Evolutionary conservation across 1,140 invertebrate genomes (phyloP), one percentile per base, ranked within the genome.

Genomic region (Sinonovacula constricta): DNA sequence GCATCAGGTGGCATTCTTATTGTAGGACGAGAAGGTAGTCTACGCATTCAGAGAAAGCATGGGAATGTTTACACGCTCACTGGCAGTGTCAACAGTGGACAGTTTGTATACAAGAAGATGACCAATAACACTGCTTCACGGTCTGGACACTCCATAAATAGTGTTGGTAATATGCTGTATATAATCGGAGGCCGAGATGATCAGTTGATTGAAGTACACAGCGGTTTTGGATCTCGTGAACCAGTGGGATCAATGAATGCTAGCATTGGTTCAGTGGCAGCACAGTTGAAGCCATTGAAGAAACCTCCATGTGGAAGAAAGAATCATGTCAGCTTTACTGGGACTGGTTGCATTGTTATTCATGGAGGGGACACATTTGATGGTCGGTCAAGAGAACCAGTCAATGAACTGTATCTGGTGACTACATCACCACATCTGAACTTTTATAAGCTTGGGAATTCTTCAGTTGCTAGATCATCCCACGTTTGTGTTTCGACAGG

Each of bases 281-380:
- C 65, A 39, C 26, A 45, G 4, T 51, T 79, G 4, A 67, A 70
- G 28, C 69, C 79, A n/a, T 59, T 88, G 74, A 22, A 77, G 10
- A 89, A 89, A 81, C 69, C 80, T 22, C 87, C 87, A 22, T 81
- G 82, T 63, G 86, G 87, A n/a, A 57, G 88, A n/a, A 88, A 87
- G 65, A 74, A 87, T 70, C 87, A 89, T 57, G 74, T 83, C 0
- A 67, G 83, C 14, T 51, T 85, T 26, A 33, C 56, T 26, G 83
- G 79, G 10, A 24, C 77, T 15, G 80, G 75, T 12, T 30, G 63
- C 14, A 66, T 88, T 26, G 72, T 90, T 3, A 59, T 90, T 39
- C 85, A 89, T 69, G 89, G 89, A 12, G 89, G 89, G 4, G 88
- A 89, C 67, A 88, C 89, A 22, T 89, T 90, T 82, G 87, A 90